Evolutionary conservation across 2,113 vertebrate genomes (phyloP).

Genomic region (Galbula dea): DNA sequence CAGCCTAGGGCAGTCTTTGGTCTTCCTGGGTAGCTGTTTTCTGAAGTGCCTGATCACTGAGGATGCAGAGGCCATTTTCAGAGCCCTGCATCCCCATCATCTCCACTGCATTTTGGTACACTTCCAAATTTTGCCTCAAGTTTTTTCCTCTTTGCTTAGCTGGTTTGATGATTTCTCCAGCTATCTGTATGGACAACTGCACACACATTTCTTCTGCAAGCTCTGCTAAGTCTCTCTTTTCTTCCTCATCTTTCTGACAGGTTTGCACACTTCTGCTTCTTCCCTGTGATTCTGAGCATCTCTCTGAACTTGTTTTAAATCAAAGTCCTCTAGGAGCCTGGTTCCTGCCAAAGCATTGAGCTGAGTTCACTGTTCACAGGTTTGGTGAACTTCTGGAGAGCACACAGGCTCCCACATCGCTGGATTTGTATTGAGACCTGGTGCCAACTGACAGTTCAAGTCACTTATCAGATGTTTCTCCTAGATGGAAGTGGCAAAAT

Average conservation of each 20-base stretch:
- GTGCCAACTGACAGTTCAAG: neutral
- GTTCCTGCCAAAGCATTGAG: neutral
- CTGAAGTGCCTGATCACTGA: accelerated
- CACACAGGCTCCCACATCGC: accelerated
- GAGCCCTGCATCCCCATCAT: too few relatives aligned
- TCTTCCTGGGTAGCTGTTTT: accelerated
- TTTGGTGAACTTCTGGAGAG: neutral
- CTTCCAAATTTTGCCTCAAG: neutral
- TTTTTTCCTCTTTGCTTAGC: neutral
- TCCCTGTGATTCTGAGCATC: neutral
- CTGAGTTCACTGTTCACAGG: neutral
- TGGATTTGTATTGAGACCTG: too few relatives aligned
- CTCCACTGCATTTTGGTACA: neutral
- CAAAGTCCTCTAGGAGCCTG: neutral
- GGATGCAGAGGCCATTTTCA: neutral
- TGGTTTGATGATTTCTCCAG: neutral
- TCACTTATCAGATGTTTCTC: neutral
- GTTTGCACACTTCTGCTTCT: neutral
- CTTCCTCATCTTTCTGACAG: neutral
- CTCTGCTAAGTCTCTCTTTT: neutral
- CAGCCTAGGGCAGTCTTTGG: neutral
- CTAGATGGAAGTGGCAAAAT: neutral
- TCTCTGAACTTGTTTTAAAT: neutral
- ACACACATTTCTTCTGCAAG: neutral
- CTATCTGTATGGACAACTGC: neutral